phyloP scores from a whole-genome alignment of 2,888 invertebrate genomes.

The Spisula solida region DNA sequence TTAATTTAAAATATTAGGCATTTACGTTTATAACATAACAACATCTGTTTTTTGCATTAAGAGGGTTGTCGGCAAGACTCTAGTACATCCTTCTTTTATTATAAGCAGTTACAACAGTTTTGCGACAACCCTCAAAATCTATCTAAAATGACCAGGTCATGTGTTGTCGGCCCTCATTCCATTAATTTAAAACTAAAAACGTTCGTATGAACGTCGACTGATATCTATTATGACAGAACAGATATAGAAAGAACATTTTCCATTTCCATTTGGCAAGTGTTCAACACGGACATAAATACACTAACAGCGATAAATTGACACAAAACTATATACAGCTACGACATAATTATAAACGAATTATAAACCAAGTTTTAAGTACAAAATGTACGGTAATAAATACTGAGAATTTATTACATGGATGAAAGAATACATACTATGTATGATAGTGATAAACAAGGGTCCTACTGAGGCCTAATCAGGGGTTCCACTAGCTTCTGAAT shows the following conservation, averaged over 20 bases:
- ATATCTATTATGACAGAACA: not conserved
- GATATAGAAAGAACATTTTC: not conserved
- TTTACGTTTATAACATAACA: not conserved
- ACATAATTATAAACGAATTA: not conserved
- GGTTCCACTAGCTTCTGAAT: too few relatives aligned
- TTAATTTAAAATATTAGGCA: conserved; percentile 1
- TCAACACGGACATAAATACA: not conserved
- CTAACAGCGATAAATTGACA: not conserved
- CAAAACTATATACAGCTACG: not conserved
- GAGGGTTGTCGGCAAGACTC: too few relatives aligned
- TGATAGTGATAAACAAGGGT: too few relatives aligned
- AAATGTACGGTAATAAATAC: too few relatives aligned
- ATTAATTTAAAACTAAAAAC: not conserved
- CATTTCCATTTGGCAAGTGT: not conserved
- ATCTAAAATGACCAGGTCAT: not conserved
- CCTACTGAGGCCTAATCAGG: too few relatives aligned
- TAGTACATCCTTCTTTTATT: too few relatives aligned
- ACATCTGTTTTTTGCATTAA: not conserved
- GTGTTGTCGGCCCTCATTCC: not conserved
- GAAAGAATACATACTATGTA: too few relatives aligned
- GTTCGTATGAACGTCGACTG: not conserved
- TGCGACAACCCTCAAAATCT: too few relatives aligned
- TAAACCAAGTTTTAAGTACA: too few relatives aligned
- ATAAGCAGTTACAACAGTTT: too few relatives aligned
- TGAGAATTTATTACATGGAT: too few relatives aligned